Evolutionary conservation across 2,113 vertebrate species (phyloP).

Genomic region (Microcebus griseorufus): DNA sequence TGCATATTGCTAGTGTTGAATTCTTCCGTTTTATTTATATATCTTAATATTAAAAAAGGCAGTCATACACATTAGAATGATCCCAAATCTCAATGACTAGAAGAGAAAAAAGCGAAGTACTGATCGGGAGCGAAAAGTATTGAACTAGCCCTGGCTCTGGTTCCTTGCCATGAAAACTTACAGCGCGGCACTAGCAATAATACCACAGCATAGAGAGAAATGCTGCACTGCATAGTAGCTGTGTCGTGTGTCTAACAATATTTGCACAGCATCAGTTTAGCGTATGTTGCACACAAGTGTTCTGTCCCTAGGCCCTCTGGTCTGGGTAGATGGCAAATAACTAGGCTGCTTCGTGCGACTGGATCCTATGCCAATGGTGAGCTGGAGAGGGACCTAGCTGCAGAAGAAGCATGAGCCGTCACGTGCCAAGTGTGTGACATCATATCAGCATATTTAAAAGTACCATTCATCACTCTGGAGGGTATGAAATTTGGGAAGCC

Average conservation of each 20-base stretch:
- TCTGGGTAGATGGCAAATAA: rapidly evolving
- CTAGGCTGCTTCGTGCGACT: not conserved
- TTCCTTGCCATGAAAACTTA: rapidly evolving
- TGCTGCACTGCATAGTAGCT: not conserved
- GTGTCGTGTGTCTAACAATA: rapidly evolving
- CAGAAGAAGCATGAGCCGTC: rapidly evolving
- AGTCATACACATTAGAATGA: not conserved
- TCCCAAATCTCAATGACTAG: not conserved
- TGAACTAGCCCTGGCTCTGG: rapidly evolving
- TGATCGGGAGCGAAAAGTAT: not conserved
- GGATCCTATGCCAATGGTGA: not conserved
- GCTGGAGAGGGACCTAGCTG: not conserved
- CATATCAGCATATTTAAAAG: not conserved
- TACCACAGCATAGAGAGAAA: not conserved
- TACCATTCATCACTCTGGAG: not conserved
- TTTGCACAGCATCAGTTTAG: not conserved
- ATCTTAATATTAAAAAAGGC: not conserved
- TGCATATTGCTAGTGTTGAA: not conserved
- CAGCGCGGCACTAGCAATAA: not conserved
- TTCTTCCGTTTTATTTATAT: not conserved
- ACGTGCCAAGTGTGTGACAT: not conserved
- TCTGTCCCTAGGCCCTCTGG: not conserved
- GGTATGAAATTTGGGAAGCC: not conserved
- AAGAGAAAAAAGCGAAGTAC: not conserved
- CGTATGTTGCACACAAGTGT: rapidly evolving